A percentile compares a stretch with the other conserved stretches of the same genome.
These are phyloP conservation scores for Diacarnus erythraeanus DNA, from an alignment of 37 sponge, comb jelly and placozoan species.

Conservation along the genomic window DNA sequence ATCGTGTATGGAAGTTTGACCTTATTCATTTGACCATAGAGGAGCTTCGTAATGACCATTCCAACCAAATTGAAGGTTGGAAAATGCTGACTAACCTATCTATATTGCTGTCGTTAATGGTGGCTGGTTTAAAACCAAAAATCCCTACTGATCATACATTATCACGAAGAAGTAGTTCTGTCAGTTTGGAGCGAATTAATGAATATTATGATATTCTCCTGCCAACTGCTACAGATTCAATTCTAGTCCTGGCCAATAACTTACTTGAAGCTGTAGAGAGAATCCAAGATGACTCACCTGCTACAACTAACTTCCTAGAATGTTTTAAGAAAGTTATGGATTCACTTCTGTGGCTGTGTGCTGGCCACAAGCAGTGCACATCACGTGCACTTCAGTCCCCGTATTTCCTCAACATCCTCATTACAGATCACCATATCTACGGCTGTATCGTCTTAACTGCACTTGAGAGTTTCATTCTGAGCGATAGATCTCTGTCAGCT, in stretches of 20 bases:
- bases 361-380: conserved; percentile 27
- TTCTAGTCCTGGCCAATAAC: conserved; percentile 61
- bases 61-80: conserved; percentile 41
- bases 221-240: conserved; percentile 59
- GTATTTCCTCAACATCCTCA: conserved; percentile 63
- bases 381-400: conserved; percentile 53
- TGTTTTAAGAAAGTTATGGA: conserved; percentile 19
- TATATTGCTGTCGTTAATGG: conserved; percentile 8
- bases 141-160: background rate
- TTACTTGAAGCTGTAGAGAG: conserved; percentile 11
- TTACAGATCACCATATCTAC: conserved; percentile 24
- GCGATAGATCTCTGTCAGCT: background rate
- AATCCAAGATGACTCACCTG: background rate
- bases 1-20: conserved; percentile 55
- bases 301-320: background rate
- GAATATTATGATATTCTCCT: conserved; percentile 62
- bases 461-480: conserved; percentile 17
- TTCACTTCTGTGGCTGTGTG: conserved; percentile 42
- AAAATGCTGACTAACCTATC: conserved; percentile 49
- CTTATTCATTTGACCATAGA: conserved; percentile 62
- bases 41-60: conserved; percentile 47
- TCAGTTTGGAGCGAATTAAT: conserved; percentile 8
- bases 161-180: background rate
- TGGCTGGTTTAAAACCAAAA: conserved; percentile 5
- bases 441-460: conserved; percentile 7